Percentiles rank a stretch among this genome's conserved stretches.
These are phyloP conservation scores for Tipula lateralis DNA, from an alignment of 2,888 invertebrate species.

Conservation along the genomic window DNA sequence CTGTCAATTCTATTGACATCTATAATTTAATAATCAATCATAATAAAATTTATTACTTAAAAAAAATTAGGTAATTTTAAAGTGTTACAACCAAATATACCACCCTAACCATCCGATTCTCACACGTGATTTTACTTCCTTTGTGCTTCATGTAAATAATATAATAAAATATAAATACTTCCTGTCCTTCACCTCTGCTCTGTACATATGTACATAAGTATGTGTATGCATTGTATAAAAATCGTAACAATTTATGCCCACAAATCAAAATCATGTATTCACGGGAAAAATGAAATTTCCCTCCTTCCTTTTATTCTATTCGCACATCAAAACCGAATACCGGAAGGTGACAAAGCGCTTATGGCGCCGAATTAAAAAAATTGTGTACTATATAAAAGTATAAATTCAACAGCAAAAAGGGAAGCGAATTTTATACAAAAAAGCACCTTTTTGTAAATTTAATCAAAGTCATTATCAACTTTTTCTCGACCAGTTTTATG, in stretches of 20 bases:
- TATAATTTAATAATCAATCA: neutral
- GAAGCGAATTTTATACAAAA: neutral
- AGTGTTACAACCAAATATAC: neutral
- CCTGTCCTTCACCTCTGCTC: neutral
- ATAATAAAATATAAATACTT: neutral
- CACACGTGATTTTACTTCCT: neutral
- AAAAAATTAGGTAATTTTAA: neutral
- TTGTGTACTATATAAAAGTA: neutral
- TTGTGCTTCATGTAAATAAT: neutral
- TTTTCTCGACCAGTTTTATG: neutral
- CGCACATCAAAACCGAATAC: neutral
- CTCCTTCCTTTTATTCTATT: neutral
- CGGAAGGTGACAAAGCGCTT: constrained; percentile 13
- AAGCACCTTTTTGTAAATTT: neutral
- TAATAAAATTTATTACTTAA: neutral
- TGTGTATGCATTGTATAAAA: neutral
- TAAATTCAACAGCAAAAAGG: neutral
- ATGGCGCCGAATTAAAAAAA: neutral
- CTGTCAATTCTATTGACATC: neutral
- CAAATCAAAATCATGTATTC: neutral
- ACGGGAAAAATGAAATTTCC: neutral
- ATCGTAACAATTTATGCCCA: neutral
- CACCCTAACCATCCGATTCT: neutral
- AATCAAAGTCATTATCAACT: neutral
- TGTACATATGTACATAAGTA: neutral